Evolutionary conservation across 2,888 invertebrate species (phyloP), one percentile per base, ranked within the genome.

Genomic region (Ypsolopha sequella): DNA sequence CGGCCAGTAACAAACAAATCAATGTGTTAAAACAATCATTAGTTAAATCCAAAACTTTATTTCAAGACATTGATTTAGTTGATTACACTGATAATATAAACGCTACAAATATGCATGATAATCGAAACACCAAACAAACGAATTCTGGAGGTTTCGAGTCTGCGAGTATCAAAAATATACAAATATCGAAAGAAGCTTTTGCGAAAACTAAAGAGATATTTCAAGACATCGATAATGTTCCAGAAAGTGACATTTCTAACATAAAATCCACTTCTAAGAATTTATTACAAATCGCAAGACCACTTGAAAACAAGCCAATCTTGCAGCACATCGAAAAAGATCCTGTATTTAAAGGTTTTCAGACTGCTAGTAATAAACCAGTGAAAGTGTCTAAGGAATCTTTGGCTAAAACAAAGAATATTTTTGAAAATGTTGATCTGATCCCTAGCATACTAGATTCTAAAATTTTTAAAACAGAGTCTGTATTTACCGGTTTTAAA

Each of bases 201-300:
- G 51, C 53, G n/a, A 61, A 60, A 51, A 59, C 58, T 11, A 63
- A 59, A 60, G 56, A 55, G 8, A 34, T 69, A 7, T 64, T 71
- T 53, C 36, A 54, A 38, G 59, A 60, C 51, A 51, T 60, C 13
- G 45, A 57, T 38, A 9, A 41, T 35, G n/a, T 6, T 47, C 11
- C 24, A 24, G 24, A 24, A 48, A 38, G 45, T n/a, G 14, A 24
- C 9, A 0, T 6, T 13, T 11, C 33, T n/a, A 9, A 46, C n/a
- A 1, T 34, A 49, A 14, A 44, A 35, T 7, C 1, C 10, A 36
- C 10, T 59, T 56, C 36, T 52, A 53, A 55, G 65, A 68, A 9
- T 78, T 78, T 55, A 60, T 70, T 57, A 75, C 73, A 1, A 75
- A 70, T n/a, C 70, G 59, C 55, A 74, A 75, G n/a, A 73, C 56